Conservation (phyloP, 2,888 invertebrate species). For the Theodoxus fluviatilis region DNA sequence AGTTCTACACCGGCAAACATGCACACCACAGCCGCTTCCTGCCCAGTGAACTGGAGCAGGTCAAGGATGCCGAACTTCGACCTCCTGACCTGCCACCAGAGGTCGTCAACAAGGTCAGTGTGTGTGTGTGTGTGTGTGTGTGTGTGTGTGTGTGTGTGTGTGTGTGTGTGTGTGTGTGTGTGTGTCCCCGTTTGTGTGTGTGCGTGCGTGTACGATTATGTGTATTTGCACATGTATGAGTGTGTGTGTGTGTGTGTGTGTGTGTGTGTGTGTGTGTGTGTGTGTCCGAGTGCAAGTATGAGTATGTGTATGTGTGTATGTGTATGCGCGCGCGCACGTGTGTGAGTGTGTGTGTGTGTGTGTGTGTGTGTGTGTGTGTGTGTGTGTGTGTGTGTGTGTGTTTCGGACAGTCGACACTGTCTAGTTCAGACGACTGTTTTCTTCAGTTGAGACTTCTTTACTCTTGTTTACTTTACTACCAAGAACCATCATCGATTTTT, state of each 20-base stretch:
- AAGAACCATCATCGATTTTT: too few species aligned
- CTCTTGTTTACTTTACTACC: too few species aligned
- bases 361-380: too few species aligned
- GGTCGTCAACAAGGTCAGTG: conserved; percentile 42
- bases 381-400: too few species aligned
- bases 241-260: conserved; percentile 13
- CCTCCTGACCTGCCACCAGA: conserved; percentile 52
- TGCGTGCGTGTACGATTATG: background rate
- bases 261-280: conserved; percentile 3
- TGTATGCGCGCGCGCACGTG: background rate
- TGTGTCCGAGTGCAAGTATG: background rate
- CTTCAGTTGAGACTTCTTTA: too few species aligned
- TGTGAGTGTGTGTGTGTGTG: too few species aligned
- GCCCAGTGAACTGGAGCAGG: too few species aligned
- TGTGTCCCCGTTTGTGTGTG: conserved; percentile 1
- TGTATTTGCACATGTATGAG: background rate
- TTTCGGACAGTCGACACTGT: too few species aligned
- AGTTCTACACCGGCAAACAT: conserved; percentile 52
- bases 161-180: background rate
- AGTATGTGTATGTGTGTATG: background rate
- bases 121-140: conserved; percentile 19
- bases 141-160: conserved; percentile 10
- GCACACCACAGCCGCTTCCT: too few species aligned
- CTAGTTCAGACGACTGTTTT: too few species aligned
- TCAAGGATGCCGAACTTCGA: conserved; percentile 37